Percentiles rank a stretch among this genome's conserved stretches.
Conservation (phyloP, 2,113 vertebrate genomes). For the Gobius niger region DNA sequence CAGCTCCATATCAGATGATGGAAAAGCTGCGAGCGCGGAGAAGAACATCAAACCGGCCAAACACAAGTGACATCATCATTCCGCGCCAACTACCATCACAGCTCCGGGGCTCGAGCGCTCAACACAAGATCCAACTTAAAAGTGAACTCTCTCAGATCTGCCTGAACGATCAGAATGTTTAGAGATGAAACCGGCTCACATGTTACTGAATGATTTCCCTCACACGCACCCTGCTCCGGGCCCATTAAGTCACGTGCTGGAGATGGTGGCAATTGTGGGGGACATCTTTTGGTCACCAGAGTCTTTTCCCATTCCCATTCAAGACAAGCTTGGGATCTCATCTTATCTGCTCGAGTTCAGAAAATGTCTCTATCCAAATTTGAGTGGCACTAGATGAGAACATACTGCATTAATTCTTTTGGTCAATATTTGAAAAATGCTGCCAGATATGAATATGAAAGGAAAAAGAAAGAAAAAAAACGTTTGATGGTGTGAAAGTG, state of each 20-base stretch:
- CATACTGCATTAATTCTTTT: no score
- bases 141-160: constrained; percentile 17
- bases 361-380: no score
- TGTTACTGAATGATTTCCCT: background rate
- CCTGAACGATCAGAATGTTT: constrained; percentile 3
- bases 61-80: constrained; percentile 38
- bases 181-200: background rate
- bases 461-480: no score
- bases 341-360: no score
- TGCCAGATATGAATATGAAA: no score
- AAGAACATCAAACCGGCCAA: constrained; percentile 50
- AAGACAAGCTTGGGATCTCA: no score
- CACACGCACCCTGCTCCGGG: background rate
- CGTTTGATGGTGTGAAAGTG: no score
- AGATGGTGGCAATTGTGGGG: background rate
- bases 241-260: background rate
- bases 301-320: no score
- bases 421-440: no score
- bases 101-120: background rate
- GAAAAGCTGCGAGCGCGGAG: constrained; percentile 41
- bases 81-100: constrained; percentile 4
- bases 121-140: constrained; percentile 16
- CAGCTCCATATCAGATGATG: constrained; percentile 61
- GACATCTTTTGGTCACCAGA: no score
- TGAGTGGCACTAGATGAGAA: no score